Evolutionary conservation across 2,888 invertebrate species (phyloP), one percentile per base, ranked within the genome.

Genomic region (Pollenia amentaria): DNA sequence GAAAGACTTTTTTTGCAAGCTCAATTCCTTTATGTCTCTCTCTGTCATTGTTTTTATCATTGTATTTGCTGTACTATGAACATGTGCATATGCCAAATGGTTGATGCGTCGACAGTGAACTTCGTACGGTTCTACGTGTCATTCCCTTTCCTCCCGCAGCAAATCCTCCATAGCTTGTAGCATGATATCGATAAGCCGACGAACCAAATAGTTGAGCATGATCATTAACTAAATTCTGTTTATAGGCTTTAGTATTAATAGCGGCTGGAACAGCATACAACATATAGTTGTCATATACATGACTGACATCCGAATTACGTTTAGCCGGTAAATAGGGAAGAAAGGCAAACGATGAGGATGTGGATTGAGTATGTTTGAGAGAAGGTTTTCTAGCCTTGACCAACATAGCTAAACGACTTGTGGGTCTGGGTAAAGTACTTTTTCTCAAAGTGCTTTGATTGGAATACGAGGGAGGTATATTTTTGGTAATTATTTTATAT

Each of bases 41-140:
- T 88, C 89, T n/a, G n/a, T n/a, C n/a, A n/a, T n/a, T n/a, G n/a
- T n/a, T n/a, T n/a, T n/a, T n/a, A n/a, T n/a, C n/a, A n/a, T n/a
- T n/a, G n/a, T n/a, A n/a, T n/a, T 57, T 48, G 51, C 55, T 90
- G 89, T 90, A 92, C 93, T 93, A 93, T 92, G 93, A 93, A 92
- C 93, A 93, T 92, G 93, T 92, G 91, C 93, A 93, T 88, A 93
- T 91, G 89, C 92, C 92, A 86, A 93, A 92, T 65, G 93, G 92
- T 87, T 93, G 92, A 89, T 92, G 91, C 84, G 92, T 91, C 83
- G 91, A 90, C 76, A 92, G 90, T 55, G 90, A 91, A 89, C 90
- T 90, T 83, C 92, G 90, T 87, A 91, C 91, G 77, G 90, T 91
- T 10, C 91, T 90, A 87, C 88, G 88, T 16, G 89, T 89, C 76